A percentile compares a stretch with the other conserved stretches of the same genome.
phyloP scores from a whole-genome alignment of 2,888 invertebrate species.

The Xanthorhoe designata region DNA sequence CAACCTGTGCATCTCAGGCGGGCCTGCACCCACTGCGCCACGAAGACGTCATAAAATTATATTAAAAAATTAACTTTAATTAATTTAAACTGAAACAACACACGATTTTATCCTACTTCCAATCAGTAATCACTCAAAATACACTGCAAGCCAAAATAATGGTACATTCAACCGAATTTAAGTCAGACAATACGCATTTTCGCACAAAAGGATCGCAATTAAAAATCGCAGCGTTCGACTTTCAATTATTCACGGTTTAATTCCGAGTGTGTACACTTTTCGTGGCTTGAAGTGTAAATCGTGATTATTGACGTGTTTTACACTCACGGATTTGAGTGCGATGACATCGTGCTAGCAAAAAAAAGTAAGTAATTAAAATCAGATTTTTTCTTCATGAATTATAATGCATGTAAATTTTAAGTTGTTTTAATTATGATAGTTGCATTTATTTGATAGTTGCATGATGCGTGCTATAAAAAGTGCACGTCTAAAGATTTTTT shows the following conservation, averaged over 20 bases:
- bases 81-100: conserved; percentile 10
- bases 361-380: not conserved
- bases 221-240: conserved; percentile 35
- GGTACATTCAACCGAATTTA: conserved; percentile 21
- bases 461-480: no score
- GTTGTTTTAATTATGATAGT: no score
- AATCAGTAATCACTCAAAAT: conserved; percentile 29
- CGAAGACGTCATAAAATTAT: no score
- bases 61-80: not conserved
- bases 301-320: conserved; percentile 31
- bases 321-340: not conserved
- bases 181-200: conserved; percentile 33
- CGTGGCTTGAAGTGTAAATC: conserved; percentile 36
- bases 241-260: conserved; percentile 33
- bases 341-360: not conserved
- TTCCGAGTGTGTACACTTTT: conserved; percentile 28
- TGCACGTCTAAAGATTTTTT: no score
- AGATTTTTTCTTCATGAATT: no score
- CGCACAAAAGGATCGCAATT: conserved; percentile 43
- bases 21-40: no score
- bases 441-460: no score
- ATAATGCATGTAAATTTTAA: no score
- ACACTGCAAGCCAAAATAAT: conserved; percentile 32
- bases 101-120: conserved; percentile 4
- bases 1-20: no score